These are phyloP conservation scores for Orthosia incerta DNA, from an alignment of 2,888 invertebrate species.

Conservation along the genomic window DNA sequence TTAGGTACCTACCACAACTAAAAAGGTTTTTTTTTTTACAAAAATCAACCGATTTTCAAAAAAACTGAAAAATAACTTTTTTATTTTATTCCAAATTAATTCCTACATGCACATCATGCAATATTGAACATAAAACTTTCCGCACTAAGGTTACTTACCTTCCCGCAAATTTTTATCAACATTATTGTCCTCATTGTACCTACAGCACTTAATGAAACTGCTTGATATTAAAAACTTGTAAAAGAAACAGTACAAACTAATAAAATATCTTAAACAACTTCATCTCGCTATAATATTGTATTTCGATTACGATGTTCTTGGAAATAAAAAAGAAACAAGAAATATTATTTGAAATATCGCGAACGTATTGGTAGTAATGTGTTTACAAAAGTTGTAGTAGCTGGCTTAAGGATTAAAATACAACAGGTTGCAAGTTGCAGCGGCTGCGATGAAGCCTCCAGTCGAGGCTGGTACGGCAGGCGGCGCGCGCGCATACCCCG, in stretches of 20 bases:
- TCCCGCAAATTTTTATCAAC: slow-evolving; percentile 17
- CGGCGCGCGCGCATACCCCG: slow-evolving; percentile 84
- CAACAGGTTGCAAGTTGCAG: slow-evolving; percentile 86
- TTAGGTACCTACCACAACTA: no score
- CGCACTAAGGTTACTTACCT: slow-evolving; percentile 19
- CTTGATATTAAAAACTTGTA: slow-evolving; percentile 23
- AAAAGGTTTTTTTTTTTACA: no score
- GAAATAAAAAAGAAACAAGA: slow-evolving; percentile 41
- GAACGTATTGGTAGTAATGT: slow-evolving; percentile 75
- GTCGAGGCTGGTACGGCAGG: slow-evolving; percentile 84
- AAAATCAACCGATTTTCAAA: no score
- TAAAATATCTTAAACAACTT: slow-evolving; percentile 41
- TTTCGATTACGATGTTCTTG: slow-evolving; percentile 42
- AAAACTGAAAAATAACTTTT: no score
- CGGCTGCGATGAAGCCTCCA: slow-evolving; percentile 86
- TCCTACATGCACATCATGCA: neutral
- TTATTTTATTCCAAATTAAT: neutral
- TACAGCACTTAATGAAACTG: slow-evolving; percentile 21
- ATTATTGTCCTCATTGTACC: slow-evolving; percentile 7
- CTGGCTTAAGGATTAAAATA: slow-evolving; percentile 84
- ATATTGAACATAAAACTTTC: slow-evolving; percentile 13
- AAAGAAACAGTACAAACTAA: slow-evolving; percentile 13
- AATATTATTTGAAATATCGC: slow-evolving; percentile 56
- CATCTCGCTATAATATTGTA: slow-evolving; percentile 34
- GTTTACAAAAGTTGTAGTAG: slow-evolving; percentile 82